Evolutionary conservation across 2,797 vertebrate genomes (phyloP).

Genomic region (Cyclopterus lumpus): DNA sequence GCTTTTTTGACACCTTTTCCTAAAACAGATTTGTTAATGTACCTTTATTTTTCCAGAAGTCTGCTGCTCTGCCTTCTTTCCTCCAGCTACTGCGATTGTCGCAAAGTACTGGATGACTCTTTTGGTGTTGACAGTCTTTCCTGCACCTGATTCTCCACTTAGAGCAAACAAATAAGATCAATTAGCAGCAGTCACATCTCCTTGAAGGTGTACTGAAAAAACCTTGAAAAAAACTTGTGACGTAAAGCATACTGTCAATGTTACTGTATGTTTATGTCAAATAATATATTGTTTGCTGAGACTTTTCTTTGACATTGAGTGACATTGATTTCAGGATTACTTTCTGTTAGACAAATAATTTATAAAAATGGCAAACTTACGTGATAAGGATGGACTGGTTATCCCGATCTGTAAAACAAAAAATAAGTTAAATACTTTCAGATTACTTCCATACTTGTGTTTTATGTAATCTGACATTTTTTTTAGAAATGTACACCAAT

Average conservation of each 20-base stretch:
- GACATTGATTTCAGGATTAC: neutral
- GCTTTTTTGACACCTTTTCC: neutral
- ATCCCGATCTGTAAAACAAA: conserved; percentile 85
- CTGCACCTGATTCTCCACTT: conserved; percentile 91
- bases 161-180: neutral
- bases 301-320: neutral
- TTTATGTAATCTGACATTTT: neutral
- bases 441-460: neutral
- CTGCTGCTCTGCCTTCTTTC: conserved; percentile 38
- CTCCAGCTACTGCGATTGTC: conserved; percentile 86
- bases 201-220: neutral
- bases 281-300: neutral
- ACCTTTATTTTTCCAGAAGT: conserved; percentile 79
- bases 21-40: neutral
- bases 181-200: neutral
- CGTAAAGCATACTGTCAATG: neutral
- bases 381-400: conserved; percentile 95
- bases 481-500: neutral
- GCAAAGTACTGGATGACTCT: conserved; percentile 93
- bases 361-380: conserved; percentile 72
- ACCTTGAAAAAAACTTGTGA: neutral
- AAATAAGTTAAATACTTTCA: conserved; percentile 13
- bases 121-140: conserved; percentile 93
- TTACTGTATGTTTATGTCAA: neutral
- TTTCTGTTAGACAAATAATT: neutral